Percentiles rank a stretch among this genome's conserved stretches.
phyloP scores from a whole-genome alignment of 2,113 vertebrate species.

The Lepus americanus region DNA sequence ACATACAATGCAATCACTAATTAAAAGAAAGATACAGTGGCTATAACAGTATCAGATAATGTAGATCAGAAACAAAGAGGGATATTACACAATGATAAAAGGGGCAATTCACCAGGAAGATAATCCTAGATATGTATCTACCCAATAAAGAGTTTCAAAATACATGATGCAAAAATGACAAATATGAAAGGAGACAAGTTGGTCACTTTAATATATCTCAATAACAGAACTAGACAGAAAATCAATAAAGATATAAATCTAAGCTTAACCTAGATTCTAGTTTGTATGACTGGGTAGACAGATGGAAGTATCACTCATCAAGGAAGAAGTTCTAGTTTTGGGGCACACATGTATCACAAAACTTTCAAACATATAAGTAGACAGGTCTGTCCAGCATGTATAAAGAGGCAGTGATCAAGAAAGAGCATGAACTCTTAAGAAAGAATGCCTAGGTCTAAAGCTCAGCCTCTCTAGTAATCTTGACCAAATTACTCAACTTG shows the following conservation, averaged over 20 bases:
- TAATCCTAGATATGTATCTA: too few relatives aligned
- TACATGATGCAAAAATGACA: neutral
- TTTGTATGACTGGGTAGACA: neutral
- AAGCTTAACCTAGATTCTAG: neutral
- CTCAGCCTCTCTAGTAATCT: neutral
- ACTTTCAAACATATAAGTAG: neutral
- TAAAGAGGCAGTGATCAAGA: neutral
- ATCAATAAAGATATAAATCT: neutral
- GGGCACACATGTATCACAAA: neutral
- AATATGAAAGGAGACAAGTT: neutral
- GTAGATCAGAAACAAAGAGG: neutral
- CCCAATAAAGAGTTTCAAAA: too few relatives aligned
- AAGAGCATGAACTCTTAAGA: neutral
- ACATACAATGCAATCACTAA: neutral
- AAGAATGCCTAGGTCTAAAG: neutral
- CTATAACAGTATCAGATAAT: neutral
- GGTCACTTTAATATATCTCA: neutral
- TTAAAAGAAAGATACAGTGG: neutral
- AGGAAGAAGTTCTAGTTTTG: constrained; percentile 23
- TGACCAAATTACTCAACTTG: neutral
- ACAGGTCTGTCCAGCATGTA: neutral
- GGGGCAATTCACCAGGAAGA: too few relatives aligned
- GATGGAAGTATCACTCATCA: constrained; percentile 2
- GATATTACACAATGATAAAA: too few relatives aligned
- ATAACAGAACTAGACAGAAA: neutral